Evolutionary conservation across 2,797 vertebrate species (phyloP).

Genomic region (Xenops minutus): DNA sequence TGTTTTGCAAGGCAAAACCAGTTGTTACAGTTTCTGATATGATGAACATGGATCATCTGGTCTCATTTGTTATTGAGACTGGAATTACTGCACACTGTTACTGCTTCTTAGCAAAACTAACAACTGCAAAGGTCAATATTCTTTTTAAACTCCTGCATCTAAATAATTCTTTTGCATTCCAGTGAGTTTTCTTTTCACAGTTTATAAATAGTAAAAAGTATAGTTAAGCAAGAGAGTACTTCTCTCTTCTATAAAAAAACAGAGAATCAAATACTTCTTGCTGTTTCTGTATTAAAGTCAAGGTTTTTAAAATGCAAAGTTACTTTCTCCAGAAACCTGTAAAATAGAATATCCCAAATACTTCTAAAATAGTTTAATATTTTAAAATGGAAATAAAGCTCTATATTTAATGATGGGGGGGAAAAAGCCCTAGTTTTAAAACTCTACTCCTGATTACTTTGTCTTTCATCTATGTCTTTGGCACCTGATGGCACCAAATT

Average conservation of each 20-base stretch:
- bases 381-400: neutral
- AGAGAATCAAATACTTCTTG: neutral
- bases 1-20: neutral
- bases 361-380: neutral
- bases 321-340: neutral
- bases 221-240: neutral
- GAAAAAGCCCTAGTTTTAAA: neutral
- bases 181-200: neutral
- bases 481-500: neutral
- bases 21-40: neutral
- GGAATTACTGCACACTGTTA: neutral
- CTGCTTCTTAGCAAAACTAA: neutral
- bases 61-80: neutral
- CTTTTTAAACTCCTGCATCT: neutral
- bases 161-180: neutral
- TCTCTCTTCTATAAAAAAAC: neutral
- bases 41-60: too few relatives aligned
- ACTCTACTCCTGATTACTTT: neutral
- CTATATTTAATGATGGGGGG: neutral
- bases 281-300: neutral
- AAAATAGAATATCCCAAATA: neutral
- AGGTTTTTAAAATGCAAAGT: neutral
- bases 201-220: neutral
- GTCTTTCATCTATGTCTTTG: neutral
- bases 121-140: neutral